phyloP scores from a whole-genome alignment of 2,888 invertebrate species.

The Mechanitis mazaeus region DNA sequence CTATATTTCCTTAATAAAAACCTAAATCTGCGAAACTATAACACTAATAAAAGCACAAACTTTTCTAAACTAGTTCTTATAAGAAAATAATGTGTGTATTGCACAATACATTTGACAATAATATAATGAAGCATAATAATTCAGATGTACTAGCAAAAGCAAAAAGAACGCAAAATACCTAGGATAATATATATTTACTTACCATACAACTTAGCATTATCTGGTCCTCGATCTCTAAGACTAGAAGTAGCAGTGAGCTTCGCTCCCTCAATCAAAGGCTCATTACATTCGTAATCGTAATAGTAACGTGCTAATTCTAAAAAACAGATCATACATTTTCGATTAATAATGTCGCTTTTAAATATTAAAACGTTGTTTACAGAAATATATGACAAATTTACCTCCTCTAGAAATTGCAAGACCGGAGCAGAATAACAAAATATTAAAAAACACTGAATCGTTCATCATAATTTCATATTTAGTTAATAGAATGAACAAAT shows the following conservation, averaged over 20 bases:
- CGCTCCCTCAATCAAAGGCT: slow-evolving; percentile 84
- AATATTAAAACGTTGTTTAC: slow-evolving; percentile 2
- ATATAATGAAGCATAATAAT: too few relatives aligned
- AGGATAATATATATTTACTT: slow-evolving; percentile 49
- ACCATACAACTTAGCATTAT: slow-evolving; percentile 91
- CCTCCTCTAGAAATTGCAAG: slow-evolving; percentile 58
- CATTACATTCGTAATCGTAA: slow-evolving; percentile 83
- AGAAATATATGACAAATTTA: slow-evolving; percentile 37
- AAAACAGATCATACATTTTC: slow-evolving; percentile 32
- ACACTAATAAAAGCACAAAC: not conserved
- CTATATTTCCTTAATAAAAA: too few relatives aligned
- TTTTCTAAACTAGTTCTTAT: not conserved
- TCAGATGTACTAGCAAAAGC: too few relatives aligned
- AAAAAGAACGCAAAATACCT: too few relatives aligned
- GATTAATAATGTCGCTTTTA: not conserved
- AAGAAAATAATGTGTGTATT: not conserved
- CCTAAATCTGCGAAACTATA: not conserved
- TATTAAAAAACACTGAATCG: slow-evolving; percentile 58
- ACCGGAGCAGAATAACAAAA: slow-evolving; percentile 64
- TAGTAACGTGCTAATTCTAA: slow-evolving; percentile 64
- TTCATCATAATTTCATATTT: slow-evolving; percentile 74
- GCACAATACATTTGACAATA: not conserved
- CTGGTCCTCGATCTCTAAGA: slow-evolving; percentile 87
- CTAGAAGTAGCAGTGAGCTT: slow-evolving; percentile 88
- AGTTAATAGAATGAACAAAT: slow-evolving; percentile 25